Percentiles rank a stretch among this genome's conserved stretches.
Conservation (phyloP, 2,797 vertebrate genomes). For the Discoglossus pictus region DNA sequence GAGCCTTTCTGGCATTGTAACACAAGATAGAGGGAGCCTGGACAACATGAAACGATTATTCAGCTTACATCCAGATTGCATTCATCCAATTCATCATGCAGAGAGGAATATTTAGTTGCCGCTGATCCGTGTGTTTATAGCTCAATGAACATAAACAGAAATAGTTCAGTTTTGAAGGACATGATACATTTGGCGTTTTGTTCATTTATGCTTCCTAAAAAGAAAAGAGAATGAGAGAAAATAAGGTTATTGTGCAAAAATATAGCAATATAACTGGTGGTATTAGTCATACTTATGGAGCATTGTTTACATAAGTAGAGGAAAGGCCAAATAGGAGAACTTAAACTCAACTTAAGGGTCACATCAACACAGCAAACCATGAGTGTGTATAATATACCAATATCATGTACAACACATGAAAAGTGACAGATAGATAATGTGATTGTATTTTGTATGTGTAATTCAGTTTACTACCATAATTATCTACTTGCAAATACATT, state of each 20-base stretch:
- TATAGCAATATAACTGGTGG: too few relatives aligned
- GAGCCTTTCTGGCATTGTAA: slow-evolving; percentile 85
- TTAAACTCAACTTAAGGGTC: too few relatives aligned
- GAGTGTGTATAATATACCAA: too few relatives aligned
- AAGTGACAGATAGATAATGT: too few relatives aligned
- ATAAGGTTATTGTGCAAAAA: neutral
- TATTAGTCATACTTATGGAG: too few relatives aligned
- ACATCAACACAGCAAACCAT: too few relatives aligned
- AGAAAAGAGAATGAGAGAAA: slow-evolving; percentile 37
- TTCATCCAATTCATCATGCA: slow-evolving; percentile 83
- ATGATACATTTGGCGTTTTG: slow-evolving; percentile 76
- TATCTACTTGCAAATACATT: too few relatives aligned
- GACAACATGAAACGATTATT: slow-evolving; percentile 81
- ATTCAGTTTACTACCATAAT: too few relatives aligned
- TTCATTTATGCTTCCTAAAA: slow-evolving; percentile 72
- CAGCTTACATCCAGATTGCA: slow-evolving; percentile 78
- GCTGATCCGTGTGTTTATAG: slow-evolving; percentile 77
- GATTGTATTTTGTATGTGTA: too few relatives aligned
- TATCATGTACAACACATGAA: too few relatives aligned
- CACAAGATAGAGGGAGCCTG: slow-evolving; percentile 73
- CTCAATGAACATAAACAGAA: slow-evolving; percentile 68
- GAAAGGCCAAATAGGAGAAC: too few relatives aligned
- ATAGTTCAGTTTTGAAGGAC: slow-evolving; percentile 67
- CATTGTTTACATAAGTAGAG: too few relatives aligned
- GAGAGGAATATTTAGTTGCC: slow-evolving; percentile 79